These are phyloP conservation scores for Plusia festucae DNA, from an alignment of 2,888 invertebrate species.

Conservation along the genomic window DNA sequence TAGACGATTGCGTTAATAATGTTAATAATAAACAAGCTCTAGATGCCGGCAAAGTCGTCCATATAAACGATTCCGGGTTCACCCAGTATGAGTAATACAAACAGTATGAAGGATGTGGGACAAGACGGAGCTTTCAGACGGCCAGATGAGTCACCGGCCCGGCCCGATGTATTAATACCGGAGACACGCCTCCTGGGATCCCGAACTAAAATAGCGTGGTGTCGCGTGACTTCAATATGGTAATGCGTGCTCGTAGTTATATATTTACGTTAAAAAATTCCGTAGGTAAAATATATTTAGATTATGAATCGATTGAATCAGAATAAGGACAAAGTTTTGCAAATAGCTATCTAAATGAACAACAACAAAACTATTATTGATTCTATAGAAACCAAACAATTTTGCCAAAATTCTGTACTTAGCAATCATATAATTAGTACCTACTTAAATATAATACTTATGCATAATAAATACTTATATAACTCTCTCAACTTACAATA, in stretches of 20 bases:
- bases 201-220: slow-evolving; percentile 84
- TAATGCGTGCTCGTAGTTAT: slow-evolving; percentile 68
- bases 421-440: too few relatives aligned
- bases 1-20: slow-evolving; percentile 54
- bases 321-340: slow-evolving; percentile 40
- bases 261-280: slow-evolving; percentile 61
- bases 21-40: slow-evolving; percentile 56
- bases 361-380: background rate
- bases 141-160: slow-evolving; percentile 81
- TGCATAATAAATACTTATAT: background rate
- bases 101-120: slow-evolving; percentile 86
- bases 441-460: too few relatives aligned
- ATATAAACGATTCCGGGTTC: slow-evolving; percentile 84
- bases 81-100: slow-evolving; percentile 84
- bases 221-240: slow-evolving; percentile 84
- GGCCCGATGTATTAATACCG: slow-evolving; percentile 84
- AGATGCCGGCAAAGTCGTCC: slow-evolving; percentile 63
- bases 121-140: slow-evolving; percentile 87
- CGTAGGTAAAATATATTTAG: slow-evolving; percentile 58
- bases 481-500: background rate
- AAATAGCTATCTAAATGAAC: slow-evolving; percentile 14
- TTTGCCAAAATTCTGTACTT: too few relatives aligned
- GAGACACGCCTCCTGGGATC: slow-evolving; percentile 88
- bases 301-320: slow-evolving; percentile 57
- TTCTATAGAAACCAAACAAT: too few relatives aligned